Percentiles rank a stretch among this genome's conserved stretches.
These are phyloP conservation scores for Ophthalmolycus amberensis DNA, from an alignment of 2,113 vertebrate species.

Conservation along the genomic window DNA sequence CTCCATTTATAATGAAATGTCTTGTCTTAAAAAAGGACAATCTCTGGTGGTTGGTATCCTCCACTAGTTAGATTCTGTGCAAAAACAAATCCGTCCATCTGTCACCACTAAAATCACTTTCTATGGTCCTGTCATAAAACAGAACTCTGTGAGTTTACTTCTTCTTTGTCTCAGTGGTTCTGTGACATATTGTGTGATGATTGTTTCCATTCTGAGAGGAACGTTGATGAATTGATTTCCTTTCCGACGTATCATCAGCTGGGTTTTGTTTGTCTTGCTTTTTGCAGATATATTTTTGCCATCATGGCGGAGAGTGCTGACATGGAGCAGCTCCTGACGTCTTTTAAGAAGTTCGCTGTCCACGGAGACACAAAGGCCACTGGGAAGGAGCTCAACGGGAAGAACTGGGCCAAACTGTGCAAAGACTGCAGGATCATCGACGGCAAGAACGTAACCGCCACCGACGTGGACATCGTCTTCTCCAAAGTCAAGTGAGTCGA, in stretches of 20 bases:
- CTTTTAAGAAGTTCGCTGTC: constrained; percentile 93
- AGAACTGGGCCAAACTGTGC: constrained; percentile 98
- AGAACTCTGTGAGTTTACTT: no score
- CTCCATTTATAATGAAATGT: neutral
- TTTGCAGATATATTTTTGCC: constrained; percentile 44
- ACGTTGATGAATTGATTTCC: neutral
- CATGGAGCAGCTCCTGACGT: constrained; percentile 84
- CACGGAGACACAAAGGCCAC: constrained; percentile 93
- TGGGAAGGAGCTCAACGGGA: constrained; percentile 93
- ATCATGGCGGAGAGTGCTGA: constrained; percentile 88
- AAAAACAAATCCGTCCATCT: no score
- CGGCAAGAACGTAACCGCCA: constrained; percentile 88
- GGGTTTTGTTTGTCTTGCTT: neutral
- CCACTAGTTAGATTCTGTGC: neutral
- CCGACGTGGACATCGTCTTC: constrained; percentile 96
- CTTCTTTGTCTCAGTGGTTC: neutral
- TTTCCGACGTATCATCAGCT: neutral
- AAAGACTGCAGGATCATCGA: constrained; percentile 96
- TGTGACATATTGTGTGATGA: neutral
- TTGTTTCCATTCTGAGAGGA: neutral
- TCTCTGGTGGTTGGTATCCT: neutral
- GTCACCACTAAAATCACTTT: no score
- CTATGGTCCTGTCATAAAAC: no score
- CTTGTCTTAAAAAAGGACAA: neutral
- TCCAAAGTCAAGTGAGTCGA: constrained; percentile 93